Conservation (phyloP, 2,888 invertebrate species). For the Drosophila paranaensis region DNA sequence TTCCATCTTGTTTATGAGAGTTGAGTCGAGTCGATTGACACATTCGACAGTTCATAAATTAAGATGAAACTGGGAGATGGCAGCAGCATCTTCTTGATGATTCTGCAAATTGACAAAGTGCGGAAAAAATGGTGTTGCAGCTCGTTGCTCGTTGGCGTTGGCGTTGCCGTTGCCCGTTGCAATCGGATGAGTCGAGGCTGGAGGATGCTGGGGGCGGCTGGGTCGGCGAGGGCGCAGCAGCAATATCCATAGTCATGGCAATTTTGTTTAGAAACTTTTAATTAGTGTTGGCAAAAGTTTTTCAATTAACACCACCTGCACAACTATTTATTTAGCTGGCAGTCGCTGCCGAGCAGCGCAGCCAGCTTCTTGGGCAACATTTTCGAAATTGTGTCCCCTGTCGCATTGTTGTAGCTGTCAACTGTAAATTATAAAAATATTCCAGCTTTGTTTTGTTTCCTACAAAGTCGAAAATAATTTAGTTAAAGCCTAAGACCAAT, state of each 20-base stretch:
- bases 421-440: slow-evolving; percentile 80
- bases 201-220: neutral
- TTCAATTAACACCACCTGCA: slow-evolving; percentile 84
- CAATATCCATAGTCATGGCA: slow-evolving; percentile 67
- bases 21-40: slow-evolving; percentile 18
- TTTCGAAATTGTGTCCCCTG: slow-evolving; percentile 26
- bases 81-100: slow-evolving; percentile 13
- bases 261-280: slow-evolving; percentile 83
- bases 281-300: slow-evolving; percentile 83
- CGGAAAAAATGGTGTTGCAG: slow-evolving; percentile 3
- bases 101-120: slow-evolving; percentile 37
- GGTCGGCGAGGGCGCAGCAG: slow-evolving; percentile 1
- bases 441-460: slow-evolving; percentile 39
- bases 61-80: slow-evolving; percentile 5
- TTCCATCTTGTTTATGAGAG: neutral
- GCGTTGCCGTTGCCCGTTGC: neutral
- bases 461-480: slow-evolving; percentile 55
- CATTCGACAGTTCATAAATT: slow-evolving; percentile 46
- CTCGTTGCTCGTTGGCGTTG: no score
- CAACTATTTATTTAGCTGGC: slow-evolving; percentile 82
- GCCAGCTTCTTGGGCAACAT: slow-evolving; percentile 64
- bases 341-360: slow-evolving; percentile 18
- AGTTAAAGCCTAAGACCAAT: slow-evolving; percentile 28
- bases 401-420: slow-evolving; percentile 62
- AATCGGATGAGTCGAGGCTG: neutral